Evolutionary conservation across 1,140 invertebrate genomes (phyloP), one percentile per base, ranked within the genome.

Genomic region (Formica exsecta): DNA sequence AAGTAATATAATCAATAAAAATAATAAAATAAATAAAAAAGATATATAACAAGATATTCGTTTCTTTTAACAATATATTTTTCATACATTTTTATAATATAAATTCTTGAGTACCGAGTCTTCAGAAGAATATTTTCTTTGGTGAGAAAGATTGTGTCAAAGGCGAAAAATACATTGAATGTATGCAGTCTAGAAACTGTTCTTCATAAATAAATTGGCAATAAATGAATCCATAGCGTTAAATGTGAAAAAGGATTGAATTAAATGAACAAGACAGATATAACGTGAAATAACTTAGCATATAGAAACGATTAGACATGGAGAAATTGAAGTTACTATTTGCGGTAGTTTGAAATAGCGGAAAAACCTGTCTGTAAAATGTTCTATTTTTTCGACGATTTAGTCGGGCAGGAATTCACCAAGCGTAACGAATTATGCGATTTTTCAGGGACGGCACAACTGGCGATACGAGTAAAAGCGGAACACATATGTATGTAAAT

Each of bases 391-490:
- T 85, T 68, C 29, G 32, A 32, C n/a, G 13, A 79, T 85, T 85
- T 68, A 85, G 38, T 79, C 64, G 48, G 13, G 64, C 13, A 59
- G 62, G 29, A 85, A 80, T 44, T 61, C 38, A n/a, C 62, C 25
- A 13, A 80, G 36, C 75, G 84, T 85, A 61, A 85, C 62, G 64
- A 85, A 85, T 85, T 80, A 79, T 64, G 48, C 68, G 64, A 80
- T 80, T 85, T 85, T 85, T 85, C 41, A 85, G 64, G 51, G 41
- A 68, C 84, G 64, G 5, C 36, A 59, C 25, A 36, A 80, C 54
- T 48, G 77, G 64, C 25, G 38, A 64, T 54, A 44, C 79, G 66
- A 79, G 51, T 80, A 75, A 85, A 85, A 85, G 75, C 84, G 51
- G 84, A 85, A 85, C 84, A 68, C 54, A 38, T 25, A 48, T 44